Percentiles rank a stretch among this genome's conserved stretches.
Conservation (phyloP, 2,113 vertebrate species). For the Axis porcinus region DNA sequence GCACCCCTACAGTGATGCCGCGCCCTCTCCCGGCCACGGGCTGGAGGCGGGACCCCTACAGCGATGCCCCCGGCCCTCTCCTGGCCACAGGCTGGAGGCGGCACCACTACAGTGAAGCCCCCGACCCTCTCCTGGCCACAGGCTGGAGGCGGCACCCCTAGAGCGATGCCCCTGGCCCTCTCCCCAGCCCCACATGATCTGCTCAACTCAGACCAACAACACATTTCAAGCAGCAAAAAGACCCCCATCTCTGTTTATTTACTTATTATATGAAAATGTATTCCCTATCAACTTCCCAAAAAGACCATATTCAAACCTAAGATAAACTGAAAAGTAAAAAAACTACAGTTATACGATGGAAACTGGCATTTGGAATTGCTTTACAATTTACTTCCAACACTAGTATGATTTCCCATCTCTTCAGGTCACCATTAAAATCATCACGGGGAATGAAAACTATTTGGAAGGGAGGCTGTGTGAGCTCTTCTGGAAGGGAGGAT, state of each 20-base stretch:
- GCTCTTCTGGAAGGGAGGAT: not conserved
- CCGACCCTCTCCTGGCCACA: not conserved
- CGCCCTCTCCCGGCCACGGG: not conserved
- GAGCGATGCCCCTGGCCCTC: accelerated
- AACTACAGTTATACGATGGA: not conserved
- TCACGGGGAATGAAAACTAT: not conserved
- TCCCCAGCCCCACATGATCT: not conserved
- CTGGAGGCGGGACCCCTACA: accelerated
- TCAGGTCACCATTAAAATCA: not conserved
- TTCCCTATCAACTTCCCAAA: not conserved
- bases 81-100: not conserved
- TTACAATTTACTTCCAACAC: not conserved
- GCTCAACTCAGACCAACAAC: not conserved
- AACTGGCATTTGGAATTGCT: not conserved
- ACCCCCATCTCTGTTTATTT: not conserved
- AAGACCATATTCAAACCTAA: not conserved
- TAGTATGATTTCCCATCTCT: not conserved
- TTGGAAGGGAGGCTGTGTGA: not conserved
- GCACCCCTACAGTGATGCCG: not conserved
- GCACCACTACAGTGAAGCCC: accelerated
- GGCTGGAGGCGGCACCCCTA: accelerated
- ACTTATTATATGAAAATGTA: not conserved
- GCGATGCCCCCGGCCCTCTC: accelerated
- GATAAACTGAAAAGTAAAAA: not conserved
- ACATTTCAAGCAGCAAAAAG: not conserved